Conservation (phyloP, 2,888 invertebrate species). For the Malachius bipustulatus region DNA sequence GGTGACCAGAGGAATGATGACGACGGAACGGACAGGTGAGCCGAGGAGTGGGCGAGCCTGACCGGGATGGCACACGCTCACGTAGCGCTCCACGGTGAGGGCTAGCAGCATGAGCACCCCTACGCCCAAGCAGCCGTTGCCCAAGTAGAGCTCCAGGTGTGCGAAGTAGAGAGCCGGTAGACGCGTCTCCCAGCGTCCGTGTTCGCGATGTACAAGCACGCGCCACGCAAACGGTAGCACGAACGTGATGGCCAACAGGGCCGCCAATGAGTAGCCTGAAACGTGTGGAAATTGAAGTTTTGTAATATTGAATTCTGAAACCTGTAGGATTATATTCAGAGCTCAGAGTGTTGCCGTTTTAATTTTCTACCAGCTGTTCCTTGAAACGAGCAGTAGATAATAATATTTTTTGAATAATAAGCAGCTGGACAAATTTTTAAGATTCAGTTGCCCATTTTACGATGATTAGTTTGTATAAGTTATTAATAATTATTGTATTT, state of each 20-base stretch:
- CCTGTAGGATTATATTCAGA: no score
- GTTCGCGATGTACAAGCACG: slow-evolving; percentile 52
- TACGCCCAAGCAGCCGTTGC: slow-evolving; percentile 61
- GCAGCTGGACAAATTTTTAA: no score
- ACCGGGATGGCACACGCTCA: slow-evolving; percentile 63
- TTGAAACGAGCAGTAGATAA: no score
- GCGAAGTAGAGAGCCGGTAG: slow-evolving; percentile 56
- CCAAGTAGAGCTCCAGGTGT: slow-evolving; percentile 57
- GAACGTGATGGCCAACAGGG: slow-evolving; percentile 57
- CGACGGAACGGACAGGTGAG: slow-evolving; percentile 51
- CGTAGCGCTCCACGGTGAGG: slow-evolving; percentile 60
- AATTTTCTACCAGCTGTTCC: no score
- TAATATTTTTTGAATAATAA: no score
- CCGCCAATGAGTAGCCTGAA: slow-evolving; percentile 65
- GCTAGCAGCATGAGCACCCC: slow-evolving; percentile 66
- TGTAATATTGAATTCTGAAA: background rate
- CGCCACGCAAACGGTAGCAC: slow-evolving; percentile 57
- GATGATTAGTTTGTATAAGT: no score
- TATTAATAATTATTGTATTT: no score
- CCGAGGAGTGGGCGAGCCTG: slow-evolving; percentile 46
- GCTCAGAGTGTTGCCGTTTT: no score
- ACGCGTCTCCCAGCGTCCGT: slow-evolving; percentile 51
- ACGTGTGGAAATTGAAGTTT: no score
- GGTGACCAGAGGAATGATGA: slow-evolving; percentile 51
- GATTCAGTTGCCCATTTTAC: no score